Percentiles rank a stretch among this genome's conserved stretches.
phyloP scores from a whole-genome alignment of 2,113 vertebrate genomes.

The Solea senegalensis region DNA sequence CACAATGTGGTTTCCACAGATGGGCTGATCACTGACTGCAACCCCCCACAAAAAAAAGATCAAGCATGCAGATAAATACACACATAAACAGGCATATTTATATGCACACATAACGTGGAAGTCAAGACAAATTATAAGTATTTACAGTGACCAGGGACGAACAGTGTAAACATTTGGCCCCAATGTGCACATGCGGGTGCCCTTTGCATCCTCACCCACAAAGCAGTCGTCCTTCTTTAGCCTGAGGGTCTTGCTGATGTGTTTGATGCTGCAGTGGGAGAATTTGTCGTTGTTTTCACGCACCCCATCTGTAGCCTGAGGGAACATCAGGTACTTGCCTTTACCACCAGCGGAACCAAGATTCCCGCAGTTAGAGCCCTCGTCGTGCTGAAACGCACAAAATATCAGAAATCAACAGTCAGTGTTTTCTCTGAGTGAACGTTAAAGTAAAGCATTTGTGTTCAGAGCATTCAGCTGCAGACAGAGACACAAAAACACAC shows the following conservation, averaged over 20 bases:
- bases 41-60: slow-evolving; percentile 2
- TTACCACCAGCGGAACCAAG: slow-evolving; percentile 64
- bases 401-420: not conserved
- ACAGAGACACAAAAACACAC: too few relatives aligned
- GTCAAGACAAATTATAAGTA: not conserved
- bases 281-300: slow-evolving; percentile 86
- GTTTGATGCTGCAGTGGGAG: slow-evolving; percentile 81
- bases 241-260: slow-evolving; percentile 72
- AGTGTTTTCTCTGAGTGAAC: not conserved
- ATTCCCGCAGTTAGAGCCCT: slow-evolving; percentile 74
- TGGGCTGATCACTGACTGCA: slow-evolving; percentile 82
- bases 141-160: slow-evolving; percentile 9
- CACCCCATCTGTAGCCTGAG: slow-evolving; percentile 76
- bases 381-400: slow-evolving; percentile 80
- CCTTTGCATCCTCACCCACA: slow-evolving; percentile 72
- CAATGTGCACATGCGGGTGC: too few relatives aligned
- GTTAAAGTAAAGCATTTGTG: too few relatives aligned
- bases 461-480: too few relatives aligned
- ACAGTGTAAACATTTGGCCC: not conserved
- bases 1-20: slow-evolving; percentile 86
- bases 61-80: slow-evolving; percentile 16
- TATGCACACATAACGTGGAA: not conserved
- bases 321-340: slow-evolving; percentile 87
- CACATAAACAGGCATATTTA: not conserved
- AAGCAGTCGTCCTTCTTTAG: slow-evolving; percentile 86